Evolutionary conservation across 2,113 vertebrate genomes (phyloP), one percentile per base, ranked within the genome.

Genomic region (Eolophus roseicapilla): DNA sequence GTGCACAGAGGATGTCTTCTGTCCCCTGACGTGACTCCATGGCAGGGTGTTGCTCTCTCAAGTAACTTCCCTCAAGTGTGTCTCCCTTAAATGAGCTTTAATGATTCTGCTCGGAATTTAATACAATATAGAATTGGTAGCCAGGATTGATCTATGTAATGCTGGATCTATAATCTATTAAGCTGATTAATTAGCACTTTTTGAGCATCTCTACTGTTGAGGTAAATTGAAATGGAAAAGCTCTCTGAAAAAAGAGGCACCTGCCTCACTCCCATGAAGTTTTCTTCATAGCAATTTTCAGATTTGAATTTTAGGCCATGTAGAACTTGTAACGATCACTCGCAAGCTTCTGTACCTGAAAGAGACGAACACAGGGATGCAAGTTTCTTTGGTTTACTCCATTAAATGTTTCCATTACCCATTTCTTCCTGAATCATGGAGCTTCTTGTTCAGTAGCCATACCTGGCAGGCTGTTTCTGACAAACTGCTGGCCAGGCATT

Each of bases 341-440:
- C 11, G 1, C 39, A 60, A 50, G 21, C 41, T 23, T 47, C 25
- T 7, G 1, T n/a, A 39, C 1, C 0, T 79, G 39, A 84, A 91
- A 60, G 29, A 86, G 47, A 17, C 0, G 4, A 9, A 28, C 18
- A 20, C 17, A 0, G 2, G 63, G 12, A 39, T 53, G 19, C 0
- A 0, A 65, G 13, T 3, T 63, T 49, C 10, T 65, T 74, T 92
- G 6, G 2, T 75, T 81, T 86, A 43, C 33, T 81, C 18, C 10
- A 17, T 55, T 67, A 35, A 62, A 64, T 55, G 13, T 50, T 92
- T 91, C 41, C 33, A 20, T 65, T 65, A 25, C 14, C 14, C n/a
- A 12, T 84, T 91, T 73, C 39, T 78, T 90, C 41, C 29, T 64
- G 73, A 81, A 71, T 59, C 11, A 6, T 31, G 33, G 25, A 67